Base-by-base conservation (phyloP, 92 coral and sea anemone genomes). In the Porites divaricata region DNA sequence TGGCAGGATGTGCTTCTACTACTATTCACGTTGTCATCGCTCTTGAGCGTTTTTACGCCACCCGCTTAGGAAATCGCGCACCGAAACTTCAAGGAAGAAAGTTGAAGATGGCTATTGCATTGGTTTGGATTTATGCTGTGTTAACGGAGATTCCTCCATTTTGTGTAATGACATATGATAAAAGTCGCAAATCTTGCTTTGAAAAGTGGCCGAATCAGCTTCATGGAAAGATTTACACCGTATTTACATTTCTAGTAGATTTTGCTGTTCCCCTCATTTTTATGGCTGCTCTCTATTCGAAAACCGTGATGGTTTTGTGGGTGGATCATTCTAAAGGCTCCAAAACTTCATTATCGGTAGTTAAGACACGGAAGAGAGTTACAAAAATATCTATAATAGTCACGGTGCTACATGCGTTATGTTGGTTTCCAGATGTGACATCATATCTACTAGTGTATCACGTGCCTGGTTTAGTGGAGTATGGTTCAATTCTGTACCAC, bases 31-130 rank as follows among this genome's bases (percentile, higher is more conserved):
- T 89, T 28, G 89, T 88, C 9, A 78, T 89, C 54, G 77, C 86
- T 9, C 45, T 89, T 5, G 92, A 89, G 63, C 82, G 89, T 25
- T 79, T 84, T 70, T 79, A 78, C 15, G 92, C 92, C 11, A 76
- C 86, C 4, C 26, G 76, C 7, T 86, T 89, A 6, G 54, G 56
- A 15, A 79, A 24, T 68, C 50, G 56, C 17, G 83, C 71, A 0
- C 45, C 56, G 4, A 79, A 80, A 54, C 28, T 84, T 2, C 17
- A 56, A 11, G 67, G 72, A 16, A 71, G 78, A 35, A 72, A 79
- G 52, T 68, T 89, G 6, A 85, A 66, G 66, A 1, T 78, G n/a
- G 19, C 85, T 1, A 69, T 84, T 22, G 14, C 16, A 15, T 67
- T 65, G 19, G 76, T 81, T 77, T 89, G 92, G 92, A 12, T 72